Conservation (phyloP, 1,140 invertebrate genomes). For the Cotesia vestalis region DNA sequence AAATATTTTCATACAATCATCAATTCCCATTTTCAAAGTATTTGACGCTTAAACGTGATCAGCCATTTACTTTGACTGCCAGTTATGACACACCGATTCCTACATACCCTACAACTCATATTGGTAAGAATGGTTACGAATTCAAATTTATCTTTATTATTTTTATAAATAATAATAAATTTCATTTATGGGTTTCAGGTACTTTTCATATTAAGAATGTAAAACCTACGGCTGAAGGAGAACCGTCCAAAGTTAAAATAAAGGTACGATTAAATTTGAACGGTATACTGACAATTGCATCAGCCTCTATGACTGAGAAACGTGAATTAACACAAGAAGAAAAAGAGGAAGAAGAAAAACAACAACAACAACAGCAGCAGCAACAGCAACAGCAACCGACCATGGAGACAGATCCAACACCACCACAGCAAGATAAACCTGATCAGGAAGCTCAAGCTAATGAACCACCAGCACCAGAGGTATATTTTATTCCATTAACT, state of each 20-base stretch:
- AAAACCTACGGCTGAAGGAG: constrained; percentile 84
- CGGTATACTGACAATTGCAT: constrained; percentile 88
- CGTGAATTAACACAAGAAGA: constrained; percentile 73
- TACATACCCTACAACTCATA: constrained; percentile 77
- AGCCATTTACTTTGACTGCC: constrained; percentile 86
- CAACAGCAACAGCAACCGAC: constrained; percentile 45
- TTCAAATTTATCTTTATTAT: constrained; percentile 24
- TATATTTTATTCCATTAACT: constrained; percentile 43
- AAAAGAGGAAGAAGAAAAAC: constrained; percentile 66
- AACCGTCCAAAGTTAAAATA: constrained; percentile 92
- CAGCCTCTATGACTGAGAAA: constrained; percentile 87
- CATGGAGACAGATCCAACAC: constrained; percentile 58
- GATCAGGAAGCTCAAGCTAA: constrained; percentile 63
- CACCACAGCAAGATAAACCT: constrained; percentile 51
- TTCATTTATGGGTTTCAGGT: constrained; percentile 66
- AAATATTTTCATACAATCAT: constrained; percentile 90
- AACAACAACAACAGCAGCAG: constrained; percentile 58
- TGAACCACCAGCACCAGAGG: constrained; percentile 66
- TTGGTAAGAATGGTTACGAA: constrained; percentile 72
- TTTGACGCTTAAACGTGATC: constrained; percentile 90
- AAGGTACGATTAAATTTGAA: constrained; percentile 94
- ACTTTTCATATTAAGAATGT: constrained; percentile 87
- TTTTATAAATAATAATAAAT: not conserved
- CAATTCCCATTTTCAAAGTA: constrained; percentile 92
- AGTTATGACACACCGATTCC: constrained; percentile 79